Conservation (phyloP, 2,797 vertebrate species). For the Paguma larvata region DNA sequence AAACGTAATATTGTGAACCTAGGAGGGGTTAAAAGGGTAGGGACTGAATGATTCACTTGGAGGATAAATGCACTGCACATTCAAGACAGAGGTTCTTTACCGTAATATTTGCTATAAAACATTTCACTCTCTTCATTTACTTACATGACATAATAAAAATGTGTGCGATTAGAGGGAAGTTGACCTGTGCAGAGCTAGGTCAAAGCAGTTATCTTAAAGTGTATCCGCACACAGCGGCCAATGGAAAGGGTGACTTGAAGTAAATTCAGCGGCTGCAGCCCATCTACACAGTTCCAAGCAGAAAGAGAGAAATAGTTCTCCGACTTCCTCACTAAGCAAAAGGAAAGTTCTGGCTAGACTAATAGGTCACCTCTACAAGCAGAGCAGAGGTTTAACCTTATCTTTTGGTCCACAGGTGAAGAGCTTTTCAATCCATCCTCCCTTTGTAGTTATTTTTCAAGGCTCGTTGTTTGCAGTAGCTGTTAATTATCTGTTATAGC, state of each 20-base stretch:
- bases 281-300: not conserved
- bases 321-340: not conserved
- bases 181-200: slow-evolving; percentile 47
- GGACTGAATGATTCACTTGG: not conserved
- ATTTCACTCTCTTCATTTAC: slow-evolving; percentile 59
- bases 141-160: slow-evolving; percentile 67
- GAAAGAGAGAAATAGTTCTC: slow-evolving; percentile 2
- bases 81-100: slow-evolving; percentile 44
- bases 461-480: not conserved
- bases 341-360: not conserved
- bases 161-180: slow-evolving; percentile 38
- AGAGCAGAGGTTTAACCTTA: not conserved
- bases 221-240: not conserved
- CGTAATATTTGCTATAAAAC: slow-evolving; percentile 54
- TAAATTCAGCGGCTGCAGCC: slow-evolving; percentile 6
- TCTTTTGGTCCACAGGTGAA: not conserved
- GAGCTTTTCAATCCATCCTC: not conserved
- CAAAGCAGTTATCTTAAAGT: slow-evolving; percentile 61
- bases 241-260: slow-evolving; percentile 5
- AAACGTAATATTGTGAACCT: not conserved
- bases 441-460: not conserved
- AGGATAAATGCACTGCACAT: not conserved
- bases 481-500: not conserved
- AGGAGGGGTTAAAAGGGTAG: not conserved
- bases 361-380: not conserved